Percentiles rank a stretch among this genome's conserved stretches.
Evolutionary conservation across 2,113 vertebrate species (phyloP).

Genomic region (Eudyptes chrysolophus): DNA sequence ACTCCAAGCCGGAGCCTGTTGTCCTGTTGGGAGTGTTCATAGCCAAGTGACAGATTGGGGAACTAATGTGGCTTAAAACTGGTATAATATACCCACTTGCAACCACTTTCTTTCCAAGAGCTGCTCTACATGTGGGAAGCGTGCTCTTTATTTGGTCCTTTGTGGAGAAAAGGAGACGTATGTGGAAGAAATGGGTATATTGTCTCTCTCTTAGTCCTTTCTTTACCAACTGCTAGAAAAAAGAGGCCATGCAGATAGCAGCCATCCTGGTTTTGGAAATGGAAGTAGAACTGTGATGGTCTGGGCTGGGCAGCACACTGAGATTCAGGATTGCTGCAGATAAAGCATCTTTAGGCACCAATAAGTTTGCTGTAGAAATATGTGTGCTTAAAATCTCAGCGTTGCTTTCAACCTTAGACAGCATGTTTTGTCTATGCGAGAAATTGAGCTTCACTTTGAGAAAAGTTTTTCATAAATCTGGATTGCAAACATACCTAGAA

Average conservation of each 20-base stretch:
- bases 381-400: not conserved
- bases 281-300: not conserved
- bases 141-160: not conserved
- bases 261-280: not conserved
- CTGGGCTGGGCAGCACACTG: not conserved
- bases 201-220: not conserved
- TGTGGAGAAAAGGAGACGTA: not conserved
- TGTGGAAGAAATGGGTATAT: not conserved
- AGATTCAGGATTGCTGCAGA: not conserved
- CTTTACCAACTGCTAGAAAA: not conserved
- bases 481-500: not conserved
- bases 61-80: not conserved
- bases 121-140: accelerated
- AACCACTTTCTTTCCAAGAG: not conserved
- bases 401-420: not conserved
- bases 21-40: not conserved
- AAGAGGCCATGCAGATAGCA: not conserved
- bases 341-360: not conserved
- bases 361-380: accelerated
- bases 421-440: not conserved
- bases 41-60: not conserved
- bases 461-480: not conserved
- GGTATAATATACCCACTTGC: not conserved
- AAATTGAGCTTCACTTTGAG: not conserved
- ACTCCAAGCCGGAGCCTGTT: not conserved